Evolutionary conservation across 2,888 invertebrate genomes (phyloP).

Genomic region (Sicus ferrugineus): DNA sequence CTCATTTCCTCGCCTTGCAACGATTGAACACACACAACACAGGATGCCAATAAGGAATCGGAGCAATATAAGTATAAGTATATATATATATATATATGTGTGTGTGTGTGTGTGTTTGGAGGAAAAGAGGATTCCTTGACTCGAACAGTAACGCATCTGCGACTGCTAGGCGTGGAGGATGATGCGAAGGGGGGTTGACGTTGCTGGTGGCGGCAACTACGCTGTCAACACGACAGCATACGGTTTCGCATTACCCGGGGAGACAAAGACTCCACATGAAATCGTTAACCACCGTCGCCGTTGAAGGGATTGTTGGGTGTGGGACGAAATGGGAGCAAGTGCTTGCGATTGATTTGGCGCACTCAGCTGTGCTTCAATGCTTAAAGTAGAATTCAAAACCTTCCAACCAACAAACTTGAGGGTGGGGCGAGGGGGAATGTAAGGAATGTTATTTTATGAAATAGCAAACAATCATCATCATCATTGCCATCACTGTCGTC

Average conservation of each 20-base stretch:
- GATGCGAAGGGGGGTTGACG: background rate
- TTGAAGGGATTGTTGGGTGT: background rate
- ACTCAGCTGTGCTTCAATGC: constrained; percentile 12
- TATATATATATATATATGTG: too few species aligned
- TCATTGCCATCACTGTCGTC: too few species aligned
- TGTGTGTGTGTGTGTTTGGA: background rate
- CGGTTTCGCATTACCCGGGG: constrained; percentile 35
- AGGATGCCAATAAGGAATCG: constrained; percentile 17
- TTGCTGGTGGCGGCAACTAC: constrained; percentile 16
- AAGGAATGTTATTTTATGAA: constrained; percentile 35
- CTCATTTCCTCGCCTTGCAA: constrained; percentile 24
- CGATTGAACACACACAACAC: constrained; percentile 17
- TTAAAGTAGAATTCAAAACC: constrained; percentile 4
- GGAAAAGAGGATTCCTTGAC: background rate
- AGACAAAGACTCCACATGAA: constrained; percentile 11
- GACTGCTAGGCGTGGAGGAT: background rate
- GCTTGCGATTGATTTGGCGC: constrained; percentile 28
- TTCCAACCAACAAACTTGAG: background rate
- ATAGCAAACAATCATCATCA: constrained; percentile 35
- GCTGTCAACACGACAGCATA: constrained; percentile 21
- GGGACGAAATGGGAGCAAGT: background rate
- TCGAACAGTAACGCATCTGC: background rate
- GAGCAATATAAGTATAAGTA: too few species aligned
- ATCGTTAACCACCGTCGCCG: background rate
- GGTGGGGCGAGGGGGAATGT: constrained; percentile 9